A percentile compares a stretch with the other conserved stretches of the same genome.
Conservation (phyloP, 1,140 invertebrate genomes). For the Eurosta solidaginis region DNA sequence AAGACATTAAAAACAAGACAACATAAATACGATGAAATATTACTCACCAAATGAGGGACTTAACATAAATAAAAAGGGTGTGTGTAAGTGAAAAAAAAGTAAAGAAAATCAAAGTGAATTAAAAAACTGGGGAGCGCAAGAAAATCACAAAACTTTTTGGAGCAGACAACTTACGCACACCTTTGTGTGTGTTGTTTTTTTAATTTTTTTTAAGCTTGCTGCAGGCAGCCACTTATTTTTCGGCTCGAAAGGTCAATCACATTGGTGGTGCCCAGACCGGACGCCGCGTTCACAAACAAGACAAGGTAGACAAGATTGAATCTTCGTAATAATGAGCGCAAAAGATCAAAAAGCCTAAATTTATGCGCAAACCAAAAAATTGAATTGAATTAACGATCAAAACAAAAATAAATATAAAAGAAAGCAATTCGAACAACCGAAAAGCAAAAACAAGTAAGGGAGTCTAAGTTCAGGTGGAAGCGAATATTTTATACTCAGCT, state of each 20-base stretch:
- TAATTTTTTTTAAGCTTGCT: too few relatives aligned
- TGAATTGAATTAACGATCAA: not conserved
- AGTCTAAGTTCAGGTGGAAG: too few relatives aligned
- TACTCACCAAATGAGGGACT: constrained; percentile 11
- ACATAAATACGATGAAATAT: constrained; percentile 17
- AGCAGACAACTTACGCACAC: constrained; percentile 23
- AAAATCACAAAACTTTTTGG: constrained; percentile 17
- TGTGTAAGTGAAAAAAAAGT: not conserved
- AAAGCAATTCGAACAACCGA: not conserved
- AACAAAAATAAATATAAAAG: not conserved
- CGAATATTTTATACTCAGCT: too few relatives aligned
- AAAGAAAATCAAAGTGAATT: not conserved
- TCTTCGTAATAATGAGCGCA: constrained; percentile 13
- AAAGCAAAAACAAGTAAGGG: not conserved
- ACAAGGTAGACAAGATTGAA: constrained; percentile 10
- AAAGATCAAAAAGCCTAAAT: constrained; percentile 22
- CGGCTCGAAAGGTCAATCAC: constrained; percentile 12
- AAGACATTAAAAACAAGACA: not conserved
- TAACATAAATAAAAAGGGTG: not conserved
- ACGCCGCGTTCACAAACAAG: not conserved
- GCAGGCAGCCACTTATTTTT: not conserved
- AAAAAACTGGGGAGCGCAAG: constrained; percentile 1
- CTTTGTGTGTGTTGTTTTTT: not conserved
- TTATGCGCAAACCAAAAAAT: constrained; percentile 22
- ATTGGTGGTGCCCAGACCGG: not conserved